phyloP scores from a whole-genome alignment of 92 coral and sea anemone species.

The Bergia puertoricense region DNA sequence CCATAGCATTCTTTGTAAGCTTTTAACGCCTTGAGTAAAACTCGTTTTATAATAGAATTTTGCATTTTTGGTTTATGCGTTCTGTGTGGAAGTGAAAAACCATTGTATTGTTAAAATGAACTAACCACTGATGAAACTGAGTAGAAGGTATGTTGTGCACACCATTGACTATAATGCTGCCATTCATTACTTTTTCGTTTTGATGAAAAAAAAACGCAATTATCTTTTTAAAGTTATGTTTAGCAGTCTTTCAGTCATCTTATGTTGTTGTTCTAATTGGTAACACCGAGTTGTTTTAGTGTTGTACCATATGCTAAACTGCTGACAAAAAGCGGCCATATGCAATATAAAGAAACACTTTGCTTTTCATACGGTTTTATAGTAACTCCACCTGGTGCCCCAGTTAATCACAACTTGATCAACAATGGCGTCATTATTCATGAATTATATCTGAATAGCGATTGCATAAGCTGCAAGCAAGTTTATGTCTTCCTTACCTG shows the following conservation, averaged over 20 bases:
- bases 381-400: slow-evolving; percentile 24
- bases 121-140: too few relatives aligned
- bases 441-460: slow-evolving; percentile 8
- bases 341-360: slow-evolving; percentile 19
- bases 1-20: neutral
- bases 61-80: neutral
- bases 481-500: neutral
- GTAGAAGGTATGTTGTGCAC: neutral
- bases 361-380: slow-evolving; percentile 10
- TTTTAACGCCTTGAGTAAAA: neutral
- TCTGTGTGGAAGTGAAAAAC: neutral
- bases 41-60: neutral
- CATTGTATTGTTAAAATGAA: neutral
- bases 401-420: neutral
- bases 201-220: too few relatives aligned
- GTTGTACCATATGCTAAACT: slow-evolving; percentile 5
- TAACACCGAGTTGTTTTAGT: neutral
- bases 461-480: slow-evolving; percentile 3
- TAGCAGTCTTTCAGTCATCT: neutral
- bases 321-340: neutral
- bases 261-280: neutral
- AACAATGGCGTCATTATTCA: slow-evolving; percentile 30
- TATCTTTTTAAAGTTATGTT: neutral
- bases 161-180: neutral
- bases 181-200: too few relatives aligned